phyloP scores from a whole-genome alignment of 2,113 vertebrate species.

The Rhynchomys soricoides region DNA sequence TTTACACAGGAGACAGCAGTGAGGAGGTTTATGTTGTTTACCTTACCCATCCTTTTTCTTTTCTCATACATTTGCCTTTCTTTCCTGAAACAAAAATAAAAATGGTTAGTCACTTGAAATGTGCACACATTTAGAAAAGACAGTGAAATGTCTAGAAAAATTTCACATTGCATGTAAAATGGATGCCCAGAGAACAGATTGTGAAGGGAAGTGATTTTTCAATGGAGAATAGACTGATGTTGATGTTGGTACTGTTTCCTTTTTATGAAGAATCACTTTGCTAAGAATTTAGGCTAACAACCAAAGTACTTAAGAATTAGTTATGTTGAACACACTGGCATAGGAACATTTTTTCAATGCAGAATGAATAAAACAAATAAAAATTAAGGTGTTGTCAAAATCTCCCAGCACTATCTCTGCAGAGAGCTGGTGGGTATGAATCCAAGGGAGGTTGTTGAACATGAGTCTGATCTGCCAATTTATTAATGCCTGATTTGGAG shows the following conservation, averaged over 20 bases:
- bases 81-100: slow-evolving; percentile 61
- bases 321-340: slow-evolving; percentile 41
- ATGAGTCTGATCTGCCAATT: slow-evolving; percentile 54
- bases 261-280: slow-evolving; percentile 53
- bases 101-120: slow-evolving; percentile 29
- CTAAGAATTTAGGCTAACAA: slow-evolving; percentile 56
- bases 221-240: background rate
- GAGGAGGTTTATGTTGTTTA: slow-evolving; percentile 52
- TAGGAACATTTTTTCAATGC: slow-evolving; percentile 51
- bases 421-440: slow-evolving; percentile 51
- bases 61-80: slow-evolving; percentile 20
- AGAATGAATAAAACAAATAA: slow-evolving; percentile 55
- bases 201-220: background rate
- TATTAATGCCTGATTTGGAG: slow-evolving; percentile 66
- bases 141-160: background rate
- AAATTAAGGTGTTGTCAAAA: slow-evolving; percentile 65
- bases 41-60: background rate
- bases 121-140: slow-evolving; percentile 36
- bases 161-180: background rate
- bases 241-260: slow-evolving; percentile 11
- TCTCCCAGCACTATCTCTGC: background rate
- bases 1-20: slow-evolving; percentile 39
- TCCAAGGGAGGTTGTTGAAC: slow-evolving; percentile 51
- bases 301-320: slow-evolving; percentile 53
- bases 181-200: background rate